These are phyloP conservation scores for Sarotherodon lohbergeri DNA, from an alignment of 2,113 vertebrate species.

Conservation along the genomic window DNA sequence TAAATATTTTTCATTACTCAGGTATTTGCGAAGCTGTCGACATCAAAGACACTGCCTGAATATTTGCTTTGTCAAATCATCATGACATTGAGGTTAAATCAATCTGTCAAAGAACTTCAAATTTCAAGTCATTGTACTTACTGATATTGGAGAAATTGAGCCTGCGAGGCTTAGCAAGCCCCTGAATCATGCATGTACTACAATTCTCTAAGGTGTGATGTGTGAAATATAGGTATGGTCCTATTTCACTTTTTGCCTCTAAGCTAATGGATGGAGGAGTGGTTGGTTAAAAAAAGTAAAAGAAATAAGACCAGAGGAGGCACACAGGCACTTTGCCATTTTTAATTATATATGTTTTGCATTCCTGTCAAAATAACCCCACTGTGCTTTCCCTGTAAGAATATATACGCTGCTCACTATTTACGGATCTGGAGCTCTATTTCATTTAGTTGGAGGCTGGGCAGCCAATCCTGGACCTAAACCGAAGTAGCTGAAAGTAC, in stretches of 20 bases:
- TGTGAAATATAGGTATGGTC: not conserved
- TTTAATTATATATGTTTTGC: conserved; percentile 72
- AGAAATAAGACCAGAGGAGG: not conserved
- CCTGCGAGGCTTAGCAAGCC: not conserved
- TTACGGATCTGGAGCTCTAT: conserved; percentile 27
- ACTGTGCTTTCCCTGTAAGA: conserved; percentile 29
- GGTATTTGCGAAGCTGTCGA: not conserved
- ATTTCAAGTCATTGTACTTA: not conserved
- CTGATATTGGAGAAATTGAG: conserved; percentile 7
- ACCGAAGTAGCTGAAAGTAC: conserved; percentile 41
- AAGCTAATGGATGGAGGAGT: conserved; percentile 33
- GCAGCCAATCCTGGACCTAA: not conserved
- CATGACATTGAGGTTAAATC: not conserved
- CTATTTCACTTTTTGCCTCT: not conserved
- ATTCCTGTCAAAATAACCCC: conserved; percentile 50
- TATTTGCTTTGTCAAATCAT: conserved; percentile 1
- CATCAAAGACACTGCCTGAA: not conserved
- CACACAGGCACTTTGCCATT: conserved; percentile 55
- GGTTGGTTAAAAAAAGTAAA: not conserved
- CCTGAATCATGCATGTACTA: conserved; percentile 33
- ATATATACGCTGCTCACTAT: conserved; percentile 44
- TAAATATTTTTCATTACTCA: not conserved
- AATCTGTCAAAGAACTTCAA: not conserved
- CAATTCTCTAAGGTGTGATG: not conserved
- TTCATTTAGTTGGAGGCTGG: not conserved